Conservation (phyloP, 2,888 invertebrate species). For the Luperina nickerlii region DNA sequence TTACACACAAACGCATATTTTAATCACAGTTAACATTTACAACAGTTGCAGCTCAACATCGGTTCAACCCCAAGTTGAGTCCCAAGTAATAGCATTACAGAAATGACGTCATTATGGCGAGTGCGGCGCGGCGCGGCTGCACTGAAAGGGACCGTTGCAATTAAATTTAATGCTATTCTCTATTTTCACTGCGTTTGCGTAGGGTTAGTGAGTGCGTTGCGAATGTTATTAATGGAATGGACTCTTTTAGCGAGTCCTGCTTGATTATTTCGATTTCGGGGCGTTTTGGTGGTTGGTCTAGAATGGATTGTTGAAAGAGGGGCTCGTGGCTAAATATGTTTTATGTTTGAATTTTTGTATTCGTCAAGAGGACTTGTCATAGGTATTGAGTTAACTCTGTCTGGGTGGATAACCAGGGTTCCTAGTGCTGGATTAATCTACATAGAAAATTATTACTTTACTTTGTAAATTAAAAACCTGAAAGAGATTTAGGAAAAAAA, state of each 20-base stretch:
- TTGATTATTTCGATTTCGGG: slow-evolving; percentile 25
- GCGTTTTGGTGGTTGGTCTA: neutral
- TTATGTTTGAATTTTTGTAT: neutral
- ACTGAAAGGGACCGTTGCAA: slow-evolving; percentile 73
- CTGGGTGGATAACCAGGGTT: neutral
- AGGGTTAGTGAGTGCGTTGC: slow-evolving; percentile 51
- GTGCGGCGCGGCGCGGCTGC: slow-evolving; percentile 67
- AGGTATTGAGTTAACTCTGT: neutral
- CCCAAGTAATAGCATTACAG: slow-evolving; percentile 73
- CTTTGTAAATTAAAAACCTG: neutral
- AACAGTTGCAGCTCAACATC: slow-evolving; percentile 45
- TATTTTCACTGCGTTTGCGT: slow-evolving; percentile 73
- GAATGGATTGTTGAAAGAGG: neutral
- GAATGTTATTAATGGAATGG: slow-evolving; percentile 51
- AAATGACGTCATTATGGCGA: slow-evolving; percentile 77
- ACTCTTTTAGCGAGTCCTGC: slow-evolving; percentile 11
- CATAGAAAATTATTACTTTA: neutral
- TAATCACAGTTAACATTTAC: slow-evolving; percentile 48
- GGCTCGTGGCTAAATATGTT: neutral
- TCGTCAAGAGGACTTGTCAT: neutral
- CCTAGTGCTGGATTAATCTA: too few species aligned
- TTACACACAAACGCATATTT: slow-evolving; percentile 35
- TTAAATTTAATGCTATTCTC: slow-evolving; percentile 80
- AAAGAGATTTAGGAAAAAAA: neutral
- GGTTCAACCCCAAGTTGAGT: slow-evolving; percentile 61